Evolutionary conservation across 2,888 invertebrate genomes (phyloP).

Genomic region (Meteorus cinctellus): DNA sequence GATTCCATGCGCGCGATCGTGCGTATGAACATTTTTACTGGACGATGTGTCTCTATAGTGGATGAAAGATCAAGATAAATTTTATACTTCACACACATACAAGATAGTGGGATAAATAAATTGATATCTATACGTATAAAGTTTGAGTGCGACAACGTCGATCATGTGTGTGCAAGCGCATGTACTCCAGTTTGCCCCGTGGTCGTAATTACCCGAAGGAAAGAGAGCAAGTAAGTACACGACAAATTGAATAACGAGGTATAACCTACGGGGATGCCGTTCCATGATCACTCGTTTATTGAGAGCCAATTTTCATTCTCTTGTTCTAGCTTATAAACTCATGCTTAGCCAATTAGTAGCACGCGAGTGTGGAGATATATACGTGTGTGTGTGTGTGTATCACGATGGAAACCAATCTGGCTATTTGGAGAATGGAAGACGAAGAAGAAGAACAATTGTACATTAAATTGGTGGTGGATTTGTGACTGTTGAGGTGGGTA

Average conservation of each 20-base stretch:
- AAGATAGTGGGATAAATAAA: neutral
- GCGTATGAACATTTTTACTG: constrained; percentile 18
- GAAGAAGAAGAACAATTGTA: constrained; percentile 17
- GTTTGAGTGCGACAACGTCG: constrained; percentile 30
- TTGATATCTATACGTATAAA: neutral
- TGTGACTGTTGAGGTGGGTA: neutral
- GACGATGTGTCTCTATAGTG: constrained; percentile 16
- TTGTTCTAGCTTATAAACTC: constrained; percentile 31
- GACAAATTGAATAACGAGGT: constrained; percentile 47
- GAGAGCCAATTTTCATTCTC: constrained; percentile 31
- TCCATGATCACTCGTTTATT: constrained; percentile 33
- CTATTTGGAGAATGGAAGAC: constrained; percentile 3
- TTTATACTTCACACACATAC: constrained; percentile 2
- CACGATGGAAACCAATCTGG: neutral
- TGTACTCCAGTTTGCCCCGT: constrained; percentile 37
- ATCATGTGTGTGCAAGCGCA: constrained; percentile 38
- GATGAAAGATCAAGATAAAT: constrained; percentile 14
- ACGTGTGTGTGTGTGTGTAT: neutral
- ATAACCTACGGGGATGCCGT: constrained; percentile 18
- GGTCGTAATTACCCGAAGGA: constrained; percentile 42
- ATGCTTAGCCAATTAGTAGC: constrained; percentile 34
- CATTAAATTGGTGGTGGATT: neutral
- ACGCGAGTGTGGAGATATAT: constrained; percentile 26
- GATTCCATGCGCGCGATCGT: constrained; percentile 42
- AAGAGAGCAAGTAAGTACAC: constrained; percentile 32